Percentiles rank a stretch among this genome's conserved stretches.
These are phyloP conservation scores for Neodontobutis hainanensis DNA, from an alignment of 2,113 vertebrate genomes.

Conservation along the genomic window DNA sequence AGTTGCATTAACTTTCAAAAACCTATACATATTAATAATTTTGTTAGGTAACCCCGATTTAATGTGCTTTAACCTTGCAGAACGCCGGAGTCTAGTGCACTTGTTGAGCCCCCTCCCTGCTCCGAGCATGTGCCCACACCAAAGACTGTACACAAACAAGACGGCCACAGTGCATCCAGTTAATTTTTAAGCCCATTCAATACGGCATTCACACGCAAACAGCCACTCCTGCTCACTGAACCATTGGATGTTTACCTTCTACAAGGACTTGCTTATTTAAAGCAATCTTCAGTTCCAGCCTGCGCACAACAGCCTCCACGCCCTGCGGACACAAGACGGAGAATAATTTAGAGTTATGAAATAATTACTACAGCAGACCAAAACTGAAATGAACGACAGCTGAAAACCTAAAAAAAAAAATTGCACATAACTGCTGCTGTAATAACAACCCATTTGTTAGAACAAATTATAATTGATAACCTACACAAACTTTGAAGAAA, in stretches of 20 bases:
- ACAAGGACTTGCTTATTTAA: conserved; percentile 85
- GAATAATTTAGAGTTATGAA: conserved; percentile 76
- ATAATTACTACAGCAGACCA: conserved; percentile 55
- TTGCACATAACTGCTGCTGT: not conserved
- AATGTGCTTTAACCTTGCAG: not conserved
- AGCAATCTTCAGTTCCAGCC: conserved; percentile 89
- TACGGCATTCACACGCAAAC: conserved; percentile 39
- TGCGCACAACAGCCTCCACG: conserved; percentile 87
- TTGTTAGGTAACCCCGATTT: not conserved
- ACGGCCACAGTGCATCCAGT: conserved; percentile 47
- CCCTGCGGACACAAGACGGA: conserved; percentile 85
- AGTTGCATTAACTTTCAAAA: too few species aligned
- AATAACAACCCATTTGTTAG: conserved; percentile 17
- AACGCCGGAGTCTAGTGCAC: not conserved
- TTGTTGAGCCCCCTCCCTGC: not conserved
- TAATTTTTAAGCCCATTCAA: conserved; percentile 71
- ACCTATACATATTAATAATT: too few species aligned
- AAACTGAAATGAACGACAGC: conserved; percentile 47
- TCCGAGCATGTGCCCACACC: conserved; percentile 7
- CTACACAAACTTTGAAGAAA: conserved; percentile 21
- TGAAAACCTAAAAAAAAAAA: conserved; percentile 19
- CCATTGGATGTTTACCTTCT: conserved; percentile 87
- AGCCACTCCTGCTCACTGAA: conserved; percentile 53
- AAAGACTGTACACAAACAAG: conserved; percentile 64
- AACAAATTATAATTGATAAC: conserved; percentile 27